Evolutionary conservation across 1,140 invertebrate genomes (phyloP).

Genomic region (Hesperophylax magnus): DNA sequence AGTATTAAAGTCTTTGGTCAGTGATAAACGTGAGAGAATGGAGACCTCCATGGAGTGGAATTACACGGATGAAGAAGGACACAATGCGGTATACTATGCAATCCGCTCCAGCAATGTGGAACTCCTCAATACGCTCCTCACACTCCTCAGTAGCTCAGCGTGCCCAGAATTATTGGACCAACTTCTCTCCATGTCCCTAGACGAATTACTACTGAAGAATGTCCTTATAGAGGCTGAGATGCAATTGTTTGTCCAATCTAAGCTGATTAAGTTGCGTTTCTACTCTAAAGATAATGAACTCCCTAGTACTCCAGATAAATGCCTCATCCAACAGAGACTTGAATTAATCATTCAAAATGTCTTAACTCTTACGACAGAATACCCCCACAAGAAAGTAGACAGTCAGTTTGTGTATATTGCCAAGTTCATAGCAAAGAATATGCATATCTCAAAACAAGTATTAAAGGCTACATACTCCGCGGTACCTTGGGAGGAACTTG

Average conservation of each 20-base stretch:
- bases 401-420: background rate
- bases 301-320: background rate
- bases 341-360: background rate
- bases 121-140: background rate
- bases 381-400: background rate
- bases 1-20: no score
- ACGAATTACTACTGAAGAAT: background rate
- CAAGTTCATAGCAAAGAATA: constrained; percentile 1
- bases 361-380: no score
- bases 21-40: no score
- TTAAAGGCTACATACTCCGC: background rate
- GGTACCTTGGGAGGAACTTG: background rate
- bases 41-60: no score
- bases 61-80: background rate
- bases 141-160: no score
- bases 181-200: background rate
- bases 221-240: no score
- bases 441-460: background rate
- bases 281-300: background rate
- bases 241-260: background rate
- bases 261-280: background rate
- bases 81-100: background rate
- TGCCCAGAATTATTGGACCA: background rate
- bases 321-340: background rate
- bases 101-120: background rate